Percentiles rank a stretch among this genome's conserved stretches.
phyloP scores from a whole-genome alignment of 30 jellyfish, hydroid and myxozoan species.

The Aurelia sp. region DNA sequence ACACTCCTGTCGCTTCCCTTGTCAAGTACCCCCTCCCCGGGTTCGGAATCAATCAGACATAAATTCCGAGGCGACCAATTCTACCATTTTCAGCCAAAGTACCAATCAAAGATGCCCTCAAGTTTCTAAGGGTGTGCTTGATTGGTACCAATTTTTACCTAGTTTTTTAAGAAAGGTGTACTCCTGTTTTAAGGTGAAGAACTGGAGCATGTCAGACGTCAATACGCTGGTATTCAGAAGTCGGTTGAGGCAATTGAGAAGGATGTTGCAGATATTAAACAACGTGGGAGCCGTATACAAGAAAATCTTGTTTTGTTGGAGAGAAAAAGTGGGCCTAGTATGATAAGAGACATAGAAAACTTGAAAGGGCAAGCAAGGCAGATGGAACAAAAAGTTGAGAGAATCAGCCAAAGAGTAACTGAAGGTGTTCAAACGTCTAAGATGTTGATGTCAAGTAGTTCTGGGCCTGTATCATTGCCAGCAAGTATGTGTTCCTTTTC shows the following conservation, averaged over 20 bases:
- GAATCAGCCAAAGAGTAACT: neutral
- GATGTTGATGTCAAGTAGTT: neutral
- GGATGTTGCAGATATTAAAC: slow-evolving; percentile 6
- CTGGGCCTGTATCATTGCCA: slow-evolving; percentile 46
- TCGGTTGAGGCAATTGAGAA: slow-evolving; percentile 10
- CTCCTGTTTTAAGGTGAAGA: slow-evolving; percentile 9
- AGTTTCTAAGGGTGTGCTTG: too few species aligned
- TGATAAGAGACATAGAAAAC: slow-evolving; percentile 24
- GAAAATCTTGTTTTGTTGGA: slow-evolving; percentile 31
- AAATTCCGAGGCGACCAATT: too few species aligned
- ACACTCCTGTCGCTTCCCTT: too few species aligned
- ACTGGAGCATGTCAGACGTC: neutral
- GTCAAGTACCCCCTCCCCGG: too few species aligned
- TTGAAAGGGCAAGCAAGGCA: slow-evolving; percentile 51
- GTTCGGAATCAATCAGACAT: too few species aligned
- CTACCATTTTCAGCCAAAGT: too few species aligned
- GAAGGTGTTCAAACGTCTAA: neutral
- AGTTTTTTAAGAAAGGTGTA: too few species aligned
- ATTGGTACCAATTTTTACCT: too few species aligned
- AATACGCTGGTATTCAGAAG: slow-evolving; percentile 1
- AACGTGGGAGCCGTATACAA: slow-evolving; percentile 6
- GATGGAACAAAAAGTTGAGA: slow-evolving; percentile 36
- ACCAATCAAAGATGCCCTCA: too few species aligned
- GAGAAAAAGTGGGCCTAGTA: slow-evolving; percentile 32
- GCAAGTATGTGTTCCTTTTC: neutral